These are phyloP conservation scores for Linurgus olivaceus DNA, from an alignment of 2,797 vertebrate genomes.

Conservation along the genomic window DNA sequence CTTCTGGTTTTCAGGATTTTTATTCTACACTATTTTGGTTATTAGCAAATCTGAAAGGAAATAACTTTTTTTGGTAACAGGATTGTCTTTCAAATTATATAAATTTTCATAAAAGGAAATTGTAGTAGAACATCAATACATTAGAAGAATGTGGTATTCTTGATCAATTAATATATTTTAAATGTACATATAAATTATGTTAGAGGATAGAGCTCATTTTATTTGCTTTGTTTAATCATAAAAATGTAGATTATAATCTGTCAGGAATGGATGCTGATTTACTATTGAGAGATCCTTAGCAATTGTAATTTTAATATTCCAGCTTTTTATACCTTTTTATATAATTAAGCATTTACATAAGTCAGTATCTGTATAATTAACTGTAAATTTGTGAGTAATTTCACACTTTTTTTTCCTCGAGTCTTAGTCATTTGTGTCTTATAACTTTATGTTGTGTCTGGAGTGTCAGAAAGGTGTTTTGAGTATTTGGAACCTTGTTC, in stretches of 20 bases:
- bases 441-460: neutral
- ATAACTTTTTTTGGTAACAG: neutral
- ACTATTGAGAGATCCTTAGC: neutral
- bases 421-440: neutral
- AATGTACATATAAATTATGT: neutral
- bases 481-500: neutral
- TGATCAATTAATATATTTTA: neutral
- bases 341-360: neutral
- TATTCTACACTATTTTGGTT: neutral
- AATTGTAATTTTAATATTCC: neutral
- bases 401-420: accelerated
- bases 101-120: neutral
- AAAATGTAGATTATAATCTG: neutral
- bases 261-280: neutral
- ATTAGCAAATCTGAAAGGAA: neutral
- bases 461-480: neutral
- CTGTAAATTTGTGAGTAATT: neutral
- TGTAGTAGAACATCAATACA: neutral
- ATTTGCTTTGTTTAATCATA: neutral
- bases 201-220: neutral
- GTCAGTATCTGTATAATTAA: neutral
- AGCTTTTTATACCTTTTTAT: neutral
- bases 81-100: neutral
- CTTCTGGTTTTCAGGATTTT: neutral
- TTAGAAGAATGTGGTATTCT: neutral